Evolutionary conservation across 2,888 invertebrate genomes (phyloP).

Genomic region (Aricia artaxerxes): DNA sequence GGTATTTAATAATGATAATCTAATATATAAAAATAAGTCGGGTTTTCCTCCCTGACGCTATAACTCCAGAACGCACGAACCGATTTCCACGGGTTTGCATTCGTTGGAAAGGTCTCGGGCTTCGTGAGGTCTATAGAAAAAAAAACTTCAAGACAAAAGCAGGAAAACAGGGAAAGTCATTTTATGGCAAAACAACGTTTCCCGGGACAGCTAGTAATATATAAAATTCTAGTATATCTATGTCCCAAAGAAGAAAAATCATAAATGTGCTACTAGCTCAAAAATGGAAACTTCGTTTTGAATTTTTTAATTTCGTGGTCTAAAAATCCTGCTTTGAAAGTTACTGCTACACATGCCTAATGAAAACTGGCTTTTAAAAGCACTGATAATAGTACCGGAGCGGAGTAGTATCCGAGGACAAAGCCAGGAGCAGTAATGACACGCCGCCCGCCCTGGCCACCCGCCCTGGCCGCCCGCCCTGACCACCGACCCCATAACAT

Average conservation of each 20-base stretch:
- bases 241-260: background rate
- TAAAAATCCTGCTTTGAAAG: background rate
- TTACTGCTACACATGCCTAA: background rate
- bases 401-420: slow-evolving; percentile 8
- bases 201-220: too few relatives aligned
- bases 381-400: background rate
- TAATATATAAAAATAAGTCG: too few relatives aligned
- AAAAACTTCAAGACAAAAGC: too few relatives aligned
- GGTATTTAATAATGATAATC: background rate
- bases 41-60: too few relatives aligned
- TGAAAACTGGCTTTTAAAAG: background rate
- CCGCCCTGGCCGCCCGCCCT: background rate
- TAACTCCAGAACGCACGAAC: too few relatives aligned
- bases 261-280: background rate
- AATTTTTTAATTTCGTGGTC: background rate
- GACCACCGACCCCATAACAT: background rate
- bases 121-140: too few relatives aligned
- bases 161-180: too few relatives aligned
- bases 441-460: background rate
- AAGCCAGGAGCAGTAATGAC: background rate
- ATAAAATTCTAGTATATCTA: too few relatives aligned
- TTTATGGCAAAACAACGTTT: too few relatives aligned
- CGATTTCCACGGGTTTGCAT: too few relatives aligned
- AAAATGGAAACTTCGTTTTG: too few relatives aligned
- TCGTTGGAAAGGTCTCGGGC: too few relatives aligned